Conservation (phyloP, 2,113 vertebrate species). For the Gila orcuttii region DNA sequence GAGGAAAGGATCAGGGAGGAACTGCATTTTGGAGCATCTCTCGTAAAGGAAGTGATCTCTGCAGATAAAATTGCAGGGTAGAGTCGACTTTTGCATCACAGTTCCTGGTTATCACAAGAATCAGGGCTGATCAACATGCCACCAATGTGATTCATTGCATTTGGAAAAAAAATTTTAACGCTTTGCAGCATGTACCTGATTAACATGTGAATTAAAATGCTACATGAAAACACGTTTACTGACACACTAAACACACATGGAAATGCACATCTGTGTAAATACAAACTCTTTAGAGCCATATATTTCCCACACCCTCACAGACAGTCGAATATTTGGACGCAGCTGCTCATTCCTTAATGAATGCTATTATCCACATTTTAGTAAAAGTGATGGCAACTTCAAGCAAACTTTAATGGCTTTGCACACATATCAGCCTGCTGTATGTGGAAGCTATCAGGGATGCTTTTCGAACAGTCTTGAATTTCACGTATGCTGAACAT, state of each 20-base stretch:
- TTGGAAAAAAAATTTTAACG: neutral
- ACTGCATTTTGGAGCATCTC: constrained; percentile 32
- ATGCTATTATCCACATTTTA: neutral
- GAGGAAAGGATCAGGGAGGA: constrained; percentile 42
- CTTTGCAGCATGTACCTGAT: neutral
- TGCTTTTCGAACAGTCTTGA: neutral
- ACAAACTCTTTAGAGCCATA: neutral
- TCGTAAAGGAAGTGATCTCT: constrained; percentile 37
- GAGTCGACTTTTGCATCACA: constrained; percentile 7
- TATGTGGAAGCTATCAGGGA: neutral
- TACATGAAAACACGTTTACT: neutral
- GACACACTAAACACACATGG: neutral
- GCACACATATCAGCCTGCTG: neutral
- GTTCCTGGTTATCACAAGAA: constrained; percentile 29
- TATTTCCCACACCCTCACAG: neutral
- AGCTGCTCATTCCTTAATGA: neutral
- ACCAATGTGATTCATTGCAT: constrained; percentile 8
- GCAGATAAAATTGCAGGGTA: constrained; percentile 26
- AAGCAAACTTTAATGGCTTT: neutral
- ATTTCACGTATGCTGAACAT: neutral
- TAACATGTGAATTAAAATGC: neutral
- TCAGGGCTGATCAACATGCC: neutral
- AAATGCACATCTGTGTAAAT: neutral
- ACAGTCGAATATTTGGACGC: no score
- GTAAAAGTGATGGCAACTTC: neutral